Base-by-base conservation (phyloP, 2,888 invertebrate genomes). In the Halictus ligatus region DNA sequence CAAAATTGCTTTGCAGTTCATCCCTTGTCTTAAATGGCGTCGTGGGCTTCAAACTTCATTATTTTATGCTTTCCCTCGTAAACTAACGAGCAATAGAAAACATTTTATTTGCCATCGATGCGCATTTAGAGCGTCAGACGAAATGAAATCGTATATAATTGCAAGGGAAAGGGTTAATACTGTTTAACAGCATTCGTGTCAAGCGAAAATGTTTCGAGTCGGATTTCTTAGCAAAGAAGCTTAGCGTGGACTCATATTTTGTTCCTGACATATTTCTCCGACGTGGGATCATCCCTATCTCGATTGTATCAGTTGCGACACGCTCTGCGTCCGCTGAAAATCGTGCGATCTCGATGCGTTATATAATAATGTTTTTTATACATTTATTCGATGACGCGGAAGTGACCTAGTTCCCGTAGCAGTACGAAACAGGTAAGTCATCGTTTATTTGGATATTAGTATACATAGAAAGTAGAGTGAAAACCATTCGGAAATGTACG, bases 401-500 rank as follows among this genome's bases (percentile, higher is more conserved):
- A 50, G 46, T 50, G 77, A 35, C 46, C 48, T 5, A 78, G 8
- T 69, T 78, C 35, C 18, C 5, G 8, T 6, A 25, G 18, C 40
- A 25, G 10, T 69, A 21, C 13, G 18, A 72, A 78, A 60, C 40
- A 43, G 29, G 60, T 60, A 35, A 48, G 15, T 21, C 50, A 48
- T 64, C 76, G 60, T 80, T 58, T 40, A 18, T 15, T 29, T 7
- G 8, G 50, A 74, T 48, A 48, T 54, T 54, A 54, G 54, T 35
- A 35, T 35, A 35, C 8, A 10, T 54, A 21, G 21, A 15, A n/a
- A 60, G 54, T 60, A 67, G 73, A 69, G 46, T 58, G 25, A 43
- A 81, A 77, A 48, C 29, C 64, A 46, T 8, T 48, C 10, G 25
- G 58, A 50, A 78, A 83, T 71, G 69, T 54, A 83, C 48, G 77